phyloP scores from a whole-genome alignment of 2,797 vertebrate species.

The Sebastes reedi region DNA sequence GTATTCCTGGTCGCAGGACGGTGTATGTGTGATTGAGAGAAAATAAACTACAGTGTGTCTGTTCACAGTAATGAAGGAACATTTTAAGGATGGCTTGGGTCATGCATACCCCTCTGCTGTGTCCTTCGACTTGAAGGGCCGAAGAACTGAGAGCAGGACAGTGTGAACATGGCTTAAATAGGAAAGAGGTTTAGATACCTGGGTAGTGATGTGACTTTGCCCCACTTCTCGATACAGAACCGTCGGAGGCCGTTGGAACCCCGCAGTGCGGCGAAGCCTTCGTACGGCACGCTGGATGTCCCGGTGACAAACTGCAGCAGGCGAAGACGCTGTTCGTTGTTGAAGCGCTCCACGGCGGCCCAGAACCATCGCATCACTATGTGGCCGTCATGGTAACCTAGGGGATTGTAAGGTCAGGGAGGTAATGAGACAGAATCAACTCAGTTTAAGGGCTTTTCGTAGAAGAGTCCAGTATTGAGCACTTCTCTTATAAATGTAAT shows the following conservation, averaged over 20 bases:
- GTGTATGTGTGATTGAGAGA: too few relatives aligned
- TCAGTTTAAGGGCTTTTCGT: not conserved
- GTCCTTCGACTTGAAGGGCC: not conserved
- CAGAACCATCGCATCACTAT: conserved; percentile 98
- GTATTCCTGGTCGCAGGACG: too few relatives aligned
- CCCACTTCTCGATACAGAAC: conserved; percentile 99
- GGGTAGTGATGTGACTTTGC: conserved; percentile 95
- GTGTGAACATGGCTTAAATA: not conserved
- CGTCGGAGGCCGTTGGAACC: conserved; percentile 95
- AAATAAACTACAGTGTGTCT: too few relatives aligned
- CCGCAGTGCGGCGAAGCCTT: conserved; percentile 92
- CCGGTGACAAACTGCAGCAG: conserved; percentile 96
- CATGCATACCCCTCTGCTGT: too few relatives aligned
- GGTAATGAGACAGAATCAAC: not conserved
- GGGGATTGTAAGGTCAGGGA: not conserved
- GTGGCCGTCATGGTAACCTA: conserved; percentile 96
- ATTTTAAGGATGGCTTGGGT: too few relatives aligned
- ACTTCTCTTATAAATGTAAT: not conserved
- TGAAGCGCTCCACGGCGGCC: conserved; percentile 95
- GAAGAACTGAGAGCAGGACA: not conserved
- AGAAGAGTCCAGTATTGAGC: not conserved
- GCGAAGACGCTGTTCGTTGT: conserved; percentile 94
- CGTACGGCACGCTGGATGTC: conserved; percentile 95
- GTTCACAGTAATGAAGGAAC: too few relatives aligned
- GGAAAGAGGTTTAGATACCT: conserved; percentile 78